A percentile compares a stretch with the other conserved stretches of the same genome.
These are phyloP conservation scores for Euglossa dilemma DNA, from an alignment of 1,140 invertebrate species.

Conservation along the genomic window DNA sequence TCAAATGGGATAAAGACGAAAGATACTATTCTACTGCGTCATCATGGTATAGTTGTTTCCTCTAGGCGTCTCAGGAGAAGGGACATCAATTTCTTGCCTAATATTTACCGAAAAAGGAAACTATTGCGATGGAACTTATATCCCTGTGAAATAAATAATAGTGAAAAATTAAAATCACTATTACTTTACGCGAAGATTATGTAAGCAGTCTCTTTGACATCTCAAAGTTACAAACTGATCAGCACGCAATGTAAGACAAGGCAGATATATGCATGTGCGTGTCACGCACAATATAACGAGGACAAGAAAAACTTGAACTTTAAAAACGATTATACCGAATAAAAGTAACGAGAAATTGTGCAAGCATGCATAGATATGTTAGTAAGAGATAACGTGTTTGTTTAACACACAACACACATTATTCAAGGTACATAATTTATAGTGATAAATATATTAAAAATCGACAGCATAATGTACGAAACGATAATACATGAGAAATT, in stretches of 20 bases:
- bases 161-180: not conserved
- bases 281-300: not conserved
- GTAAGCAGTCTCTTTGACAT: not conserved
- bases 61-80: not conserved
- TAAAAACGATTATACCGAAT: not conserved
- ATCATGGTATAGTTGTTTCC: not conserved
- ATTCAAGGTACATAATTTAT: not conserved
- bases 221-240: constrained; percentile 17
- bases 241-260: not conserved
- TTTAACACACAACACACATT: not conserved
- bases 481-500: not conserved
- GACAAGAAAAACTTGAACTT: not conserved
- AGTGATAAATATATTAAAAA: not conserved
- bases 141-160: not conserved
- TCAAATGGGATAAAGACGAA: constrained; percentile 9
- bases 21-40: not conserved
- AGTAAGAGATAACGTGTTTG: not conserved
- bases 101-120: not conserved
- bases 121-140: not conserved
- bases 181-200: no score
- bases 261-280: no score
- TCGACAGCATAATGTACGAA: not conserved
- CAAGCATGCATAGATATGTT: not conserved
- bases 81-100: not conserved
- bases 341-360: not conserved